These are phyloP conservation scores for Malthinus seriepunctatus DNA, from an alignment of 2,888 invertebrate species.

Conservation along the genomic window DNA sequence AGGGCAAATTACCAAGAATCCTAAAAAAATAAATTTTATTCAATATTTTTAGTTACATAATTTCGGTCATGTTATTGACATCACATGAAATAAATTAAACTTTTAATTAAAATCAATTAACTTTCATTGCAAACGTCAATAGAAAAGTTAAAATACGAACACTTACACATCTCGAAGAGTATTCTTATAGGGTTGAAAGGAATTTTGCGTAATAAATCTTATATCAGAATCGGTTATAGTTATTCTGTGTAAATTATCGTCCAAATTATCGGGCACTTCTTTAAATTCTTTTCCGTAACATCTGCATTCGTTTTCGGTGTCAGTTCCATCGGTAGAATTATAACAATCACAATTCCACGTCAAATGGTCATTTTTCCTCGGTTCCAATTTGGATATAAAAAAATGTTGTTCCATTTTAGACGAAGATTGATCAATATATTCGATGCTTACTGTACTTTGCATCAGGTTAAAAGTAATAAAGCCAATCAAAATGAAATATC, in stretches of 20 bases:
- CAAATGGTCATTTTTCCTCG: slow-evolving; percentile 2
- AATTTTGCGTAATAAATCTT: slow-evolving; percentile 40
- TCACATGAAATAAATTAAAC: no score
- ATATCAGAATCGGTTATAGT: slow-evolving; percentile 50
- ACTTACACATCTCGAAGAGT: slow-evolving; percentile 52
- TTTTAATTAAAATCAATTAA: no score
- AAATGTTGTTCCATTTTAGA: slow-evolving; percentile 11
- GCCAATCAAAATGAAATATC: no score
- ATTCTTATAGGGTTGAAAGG: slow-evolving; percentile 47
- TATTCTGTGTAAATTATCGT: slow-evolving; percentile 42
- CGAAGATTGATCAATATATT: slow-evolving; percentile 3
- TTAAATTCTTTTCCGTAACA: slow-evolving; percentile 45
- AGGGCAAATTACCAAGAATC: slow-evolving; percentile 60
- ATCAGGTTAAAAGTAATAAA: not conserved
- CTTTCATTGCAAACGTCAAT: not conserved
- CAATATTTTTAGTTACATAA: no score
- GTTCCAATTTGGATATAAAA: slow-evolving; percentile 23
- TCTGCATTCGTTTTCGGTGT: slow-evolving; percentile 41
- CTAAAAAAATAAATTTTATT: slow-evolving; percentile 49
- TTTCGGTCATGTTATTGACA: no score
- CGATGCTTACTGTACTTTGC: not conserved
- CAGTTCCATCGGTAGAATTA: slow-evolving; percentile 38
- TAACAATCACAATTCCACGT: slow-evolving; percentile 41
- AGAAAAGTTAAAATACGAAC: not conserved
- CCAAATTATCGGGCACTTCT: slow-evolving; percentile 46